Evolutionary conservation across 2,797 vertebrate genomes (phyloP).

Genomic region (Chelon labrosus): DNA sequence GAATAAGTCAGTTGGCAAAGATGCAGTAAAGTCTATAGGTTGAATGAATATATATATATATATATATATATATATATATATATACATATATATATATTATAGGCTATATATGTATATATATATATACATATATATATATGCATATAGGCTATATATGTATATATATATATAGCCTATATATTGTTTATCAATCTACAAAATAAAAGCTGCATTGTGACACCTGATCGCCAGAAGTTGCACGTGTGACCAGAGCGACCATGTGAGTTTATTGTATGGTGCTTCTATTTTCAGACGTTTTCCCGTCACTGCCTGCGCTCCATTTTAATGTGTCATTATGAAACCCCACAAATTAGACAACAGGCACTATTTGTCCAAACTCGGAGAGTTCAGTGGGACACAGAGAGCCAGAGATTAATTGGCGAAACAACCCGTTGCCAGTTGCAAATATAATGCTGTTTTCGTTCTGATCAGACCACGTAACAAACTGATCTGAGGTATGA

Average conservation of each 20-base stretch:
- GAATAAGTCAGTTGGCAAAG: background rate
- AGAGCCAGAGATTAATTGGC: conserved; percentile 50
- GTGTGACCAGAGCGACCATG: background rate
- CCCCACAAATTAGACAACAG: conserved; percentile 13
- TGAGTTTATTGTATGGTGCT: background rate
- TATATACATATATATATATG: too few relatives aligned
- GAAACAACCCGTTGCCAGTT: conserved; percentile 38
- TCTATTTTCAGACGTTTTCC: conserved; percentile 8
- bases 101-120: too few relatives aligned
- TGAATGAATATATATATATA: background rate
- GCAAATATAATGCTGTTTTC: conserved; percentile 33
- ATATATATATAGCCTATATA: too few relatives aligned
- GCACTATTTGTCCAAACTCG: conserved; percentile 28
- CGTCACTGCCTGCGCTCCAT: conserved; percentile 17
- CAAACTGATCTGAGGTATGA: conserved; percentile 4
- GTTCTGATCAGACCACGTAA: conserved; percentile 20
- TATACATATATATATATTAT: too few relatives aligned
- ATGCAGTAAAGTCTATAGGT: conserved; percentile 2
- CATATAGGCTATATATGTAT: too few relatives aligned
- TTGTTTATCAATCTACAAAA: background rate
- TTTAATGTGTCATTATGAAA: conserved; percentile 38
- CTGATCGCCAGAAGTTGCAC: background rate
- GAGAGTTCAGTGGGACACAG: conserved; percentile 27
- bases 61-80: too few relatives aligned
- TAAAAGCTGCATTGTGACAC: background rate